Percentiles rank a stretch among this genome's conserved stretches.
phyloP scores from a whole-genome alignment of 2,797 vertebrate genomes.

The Anniella stebbinsi region DNA sequence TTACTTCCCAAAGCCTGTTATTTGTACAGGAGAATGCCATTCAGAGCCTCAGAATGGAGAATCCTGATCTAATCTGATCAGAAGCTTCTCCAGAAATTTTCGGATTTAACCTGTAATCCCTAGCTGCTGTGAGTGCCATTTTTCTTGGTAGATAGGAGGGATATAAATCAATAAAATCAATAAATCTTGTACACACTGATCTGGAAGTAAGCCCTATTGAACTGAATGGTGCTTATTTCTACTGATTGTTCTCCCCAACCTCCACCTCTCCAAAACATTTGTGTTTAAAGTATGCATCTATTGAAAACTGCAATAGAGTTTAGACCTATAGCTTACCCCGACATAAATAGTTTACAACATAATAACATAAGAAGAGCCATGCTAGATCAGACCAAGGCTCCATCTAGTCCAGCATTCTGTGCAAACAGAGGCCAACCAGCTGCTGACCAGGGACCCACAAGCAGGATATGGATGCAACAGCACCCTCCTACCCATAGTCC shows the following conservation, averaged over 20 bases:
- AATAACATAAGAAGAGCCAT: too few species aligned
- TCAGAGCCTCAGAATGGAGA: conserved; percentile 20
- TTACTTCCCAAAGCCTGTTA: conserved; percentile 20
- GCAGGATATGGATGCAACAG: too few species aligned
- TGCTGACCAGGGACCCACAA: too few species aligned
- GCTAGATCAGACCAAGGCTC: too few species aligned
- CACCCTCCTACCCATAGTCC: too few species aligned
- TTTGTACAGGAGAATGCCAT: not conserved
- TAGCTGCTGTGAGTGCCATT: too few species aligned
- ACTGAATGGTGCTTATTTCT: not conserved
- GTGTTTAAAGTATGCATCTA: conserved; percentile 16
- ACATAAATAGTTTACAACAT: not conserved
- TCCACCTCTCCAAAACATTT: conserved; percentile 41
- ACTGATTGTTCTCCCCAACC: conserved; percentile 51
- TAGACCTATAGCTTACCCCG: not conserved
- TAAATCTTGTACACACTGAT: not conserved
- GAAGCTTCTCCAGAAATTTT: conserved; percentile 37
- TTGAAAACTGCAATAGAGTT: not conserved
- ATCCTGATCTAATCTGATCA: not conserved
- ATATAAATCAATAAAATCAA: too few species aligned
- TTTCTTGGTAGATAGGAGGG: too few species aligned
- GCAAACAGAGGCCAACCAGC: too few species aligned
- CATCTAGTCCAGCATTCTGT: too few species aligned
- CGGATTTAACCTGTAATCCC: not conserved
- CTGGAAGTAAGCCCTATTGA: not conserved